Evolutionary conservation across 2,113 vertebrate genomes (phyloP).

Genomic region (Chaetodon auriga): DNA sequence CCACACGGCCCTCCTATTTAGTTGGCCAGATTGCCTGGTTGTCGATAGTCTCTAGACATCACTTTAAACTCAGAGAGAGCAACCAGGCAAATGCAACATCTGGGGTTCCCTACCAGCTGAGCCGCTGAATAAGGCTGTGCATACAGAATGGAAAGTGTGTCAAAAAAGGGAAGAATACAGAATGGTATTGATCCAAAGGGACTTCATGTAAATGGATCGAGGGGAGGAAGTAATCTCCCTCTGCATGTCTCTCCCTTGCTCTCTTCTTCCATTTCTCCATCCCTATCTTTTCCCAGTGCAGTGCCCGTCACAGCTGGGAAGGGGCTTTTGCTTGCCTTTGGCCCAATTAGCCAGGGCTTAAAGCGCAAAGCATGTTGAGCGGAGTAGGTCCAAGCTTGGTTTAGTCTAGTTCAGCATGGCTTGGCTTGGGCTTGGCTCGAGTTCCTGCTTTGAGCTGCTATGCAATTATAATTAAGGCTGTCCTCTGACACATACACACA

Average conservation of each 20-base stretch:
- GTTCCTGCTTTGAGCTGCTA: slow-evolving; percentile 75
- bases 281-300: slow-evolving; percentile 69
- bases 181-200: slow-evolving; percentile 70
- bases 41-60: slow-evolving; percentile 71
- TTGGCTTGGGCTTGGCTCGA: slow-evolving; percentile 69
- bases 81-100: slow-evolving; percentile 66
- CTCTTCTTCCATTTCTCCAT: slow-evolving; percentile 48
- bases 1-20: slow-evolving; percentile 62
- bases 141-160: slow-evolving; percentile 48
- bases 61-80: slow-evolving; percentile 65
- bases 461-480: slow-evolving; percentile 81
- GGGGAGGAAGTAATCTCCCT: slow-evolving; percentile 34
- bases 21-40: slow-evolving; percentile 70
- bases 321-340: slow-evolving; percentile 76
- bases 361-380: slow-evolving; percentile 75
- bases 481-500: slow-evolving; percentile 72
- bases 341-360: slow-evolving; percentile 83
- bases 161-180: slow-evolving; percentile 53
- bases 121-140: slow-evolving; percentile 59
- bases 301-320: slow-evolving; percentile 76
- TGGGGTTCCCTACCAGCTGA: slow-evolving; percentile 59
- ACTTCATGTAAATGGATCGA: slow-evolving; percentile 64
- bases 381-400: slow-evolving; percentile 72
- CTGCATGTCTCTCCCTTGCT: slow-evolving; percentile 13
- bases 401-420: slow-evolving; percentile 82